Base-by-base conservation (phyloP, 2,888 invertebrate genomes). In the Melolontha melolontha region DNA sequence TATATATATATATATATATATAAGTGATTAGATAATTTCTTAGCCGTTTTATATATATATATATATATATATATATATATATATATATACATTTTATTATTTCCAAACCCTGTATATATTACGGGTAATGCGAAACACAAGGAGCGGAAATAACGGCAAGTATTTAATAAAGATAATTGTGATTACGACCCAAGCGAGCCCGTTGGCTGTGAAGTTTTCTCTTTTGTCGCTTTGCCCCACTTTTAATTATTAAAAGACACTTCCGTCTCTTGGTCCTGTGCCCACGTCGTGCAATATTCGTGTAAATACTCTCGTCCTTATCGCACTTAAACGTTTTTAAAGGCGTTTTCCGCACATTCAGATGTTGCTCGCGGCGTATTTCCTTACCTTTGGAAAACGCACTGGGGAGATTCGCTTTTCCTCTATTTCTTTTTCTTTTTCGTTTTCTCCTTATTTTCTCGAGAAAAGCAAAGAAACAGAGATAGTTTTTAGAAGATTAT, bases 111-210 rank as follows among this genome's bases (percentile, higher is more conserved):
- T 59, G 44, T 34, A 34, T 34, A 34, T 34, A 34, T 34, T 34
- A 47, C 59, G 44, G 42, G 14, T 27, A 10, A 34, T 10, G 6
- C 22, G 59, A 59, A 59, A 59, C 29, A 59, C 59, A 59, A 59
- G 59, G 59, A 59, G 59, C 59, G 59, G 59, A 59, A 59, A 59
- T 59, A 59, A 59, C 59, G 59, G 59, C 55, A 66, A 66, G 57
- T 66, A 55, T 66, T 66, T 66, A 66, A 66, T 66, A 66, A 66
- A 66, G 66, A 66, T 66, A 66, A 66, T 66, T 66, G 66, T 66
- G 59, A 66, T 59, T 66, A 66, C 66, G 44, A 50, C 59, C 44
- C 51, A 51, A 52, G 51, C 34, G 34, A 34, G 34, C 34, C 51
- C 64, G 64, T 64, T 51, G 44, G 64, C 64, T 52, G 64, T 52